A percentile compares a stretch with the other conserved stretches of the same genome.
These are phyloP conservation scores for Choreutis nemorana DNA, from an alignment of 2,888 invertebrate species.

Conservation along the genomic window DNA sequence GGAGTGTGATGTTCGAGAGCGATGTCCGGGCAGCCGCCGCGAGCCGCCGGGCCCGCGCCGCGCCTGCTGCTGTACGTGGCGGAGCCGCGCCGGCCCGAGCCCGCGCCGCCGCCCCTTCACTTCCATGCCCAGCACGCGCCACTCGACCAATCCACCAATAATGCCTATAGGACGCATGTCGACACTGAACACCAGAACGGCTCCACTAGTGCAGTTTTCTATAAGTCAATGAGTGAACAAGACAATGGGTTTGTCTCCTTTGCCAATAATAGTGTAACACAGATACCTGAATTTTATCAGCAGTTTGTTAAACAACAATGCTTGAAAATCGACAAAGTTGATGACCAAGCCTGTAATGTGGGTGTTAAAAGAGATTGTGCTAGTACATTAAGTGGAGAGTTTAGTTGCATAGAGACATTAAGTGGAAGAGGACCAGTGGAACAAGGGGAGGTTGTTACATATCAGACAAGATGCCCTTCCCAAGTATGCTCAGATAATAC, in stretches of 20 bases:
- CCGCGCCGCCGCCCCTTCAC: conserved; percentile 24
- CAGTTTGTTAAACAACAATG: conserved; percentile 34
- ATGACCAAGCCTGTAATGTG: conserved; percentile 18
- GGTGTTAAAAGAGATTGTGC: conserved; percentile 32
- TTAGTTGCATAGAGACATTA: conserved; percentile 34
- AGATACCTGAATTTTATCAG: conserved; percentile 35
- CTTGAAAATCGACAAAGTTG: conserved; percentile 27
- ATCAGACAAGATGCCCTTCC: conserved; percentile 37
- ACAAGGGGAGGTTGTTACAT: conserved; percentile 30
- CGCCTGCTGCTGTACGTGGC: conserved; percentile 64
- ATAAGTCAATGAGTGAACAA: conserved; percentile 33
- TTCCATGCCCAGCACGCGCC: conserved; percentile 33
- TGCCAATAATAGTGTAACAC: conserved; percentile 26
- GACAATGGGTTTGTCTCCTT: conserved; percentile 33
- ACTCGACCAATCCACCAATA: conserved; percentile 26
- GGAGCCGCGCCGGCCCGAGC: conserved; percentile 60
- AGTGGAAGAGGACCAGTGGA: conserved; percentile 31
- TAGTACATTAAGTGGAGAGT: conserved; percentile 26
- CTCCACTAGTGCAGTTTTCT: conserved; percentile 29
- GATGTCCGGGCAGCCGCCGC: conserved; percentile 78
- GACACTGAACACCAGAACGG: conserved; percentile 30
- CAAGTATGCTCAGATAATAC: conserved; percentile 29
- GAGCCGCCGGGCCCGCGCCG: conserved; percentile 58
- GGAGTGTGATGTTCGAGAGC: conserved; percentile 77
- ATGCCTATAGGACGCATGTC: conserved; percentile 27